Percentiles rank a stretch among this genome's conserved stretches.
Conservation (phyloP, 2,797 vertebrate species). For the Lagodon rhomboides region DNA sequence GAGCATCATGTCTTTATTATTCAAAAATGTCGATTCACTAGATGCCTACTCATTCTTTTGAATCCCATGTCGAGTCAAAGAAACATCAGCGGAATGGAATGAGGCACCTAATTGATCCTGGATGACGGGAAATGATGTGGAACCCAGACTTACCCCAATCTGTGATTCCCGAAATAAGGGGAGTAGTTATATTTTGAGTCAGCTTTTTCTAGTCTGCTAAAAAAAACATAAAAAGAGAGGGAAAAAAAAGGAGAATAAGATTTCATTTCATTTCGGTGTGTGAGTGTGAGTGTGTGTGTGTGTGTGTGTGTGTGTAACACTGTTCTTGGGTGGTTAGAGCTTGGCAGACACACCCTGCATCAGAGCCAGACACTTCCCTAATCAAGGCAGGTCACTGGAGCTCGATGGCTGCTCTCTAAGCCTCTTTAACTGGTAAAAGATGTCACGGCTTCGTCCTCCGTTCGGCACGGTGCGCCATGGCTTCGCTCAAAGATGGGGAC, state of each 20-base stretch:
- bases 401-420: conserved; percentile 67
- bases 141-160: conserved; percentile 31
- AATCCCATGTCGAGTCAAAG: conserved; percentile 25
- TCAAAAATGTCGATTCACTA: background rate
- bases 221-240: background rate
- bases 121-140: conserved; percentile 67
- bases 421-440: conserved; percentile 78
- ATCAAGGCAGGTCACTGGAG: conserved; percentile 74
- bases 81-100: conserved; percentile 66
- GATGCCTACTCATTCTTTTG: conserved; percentile 11
- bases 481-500: conserved; percentile 50
- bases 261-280: conserved; percentile 17
- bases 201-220: conserved; percentile 21
- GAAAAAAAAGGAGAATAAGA: background rate
- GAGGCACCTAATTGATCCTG: conserved; percentile 56
- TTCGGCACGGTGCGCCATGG: conserved; percentile 32
- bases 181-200: conserved; percentile 37
- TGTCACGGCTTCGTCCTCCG: conserved; percentile 60
- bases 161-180: conserved; percentile 38
- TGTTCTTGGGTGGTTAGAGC: conserved; percentile 66
- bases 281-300: conserved; percentile 21
- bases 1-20: conserved; percentile 5
- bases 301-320: conserved; percentile 17
- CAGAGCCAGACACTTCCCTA: conserved; percentile 72
- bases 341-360: conserved; percentile 69